Base-by-base conservation (phyloP, 2,797 vertebrate species). In the Lateolabrax maculatus region DNA sequence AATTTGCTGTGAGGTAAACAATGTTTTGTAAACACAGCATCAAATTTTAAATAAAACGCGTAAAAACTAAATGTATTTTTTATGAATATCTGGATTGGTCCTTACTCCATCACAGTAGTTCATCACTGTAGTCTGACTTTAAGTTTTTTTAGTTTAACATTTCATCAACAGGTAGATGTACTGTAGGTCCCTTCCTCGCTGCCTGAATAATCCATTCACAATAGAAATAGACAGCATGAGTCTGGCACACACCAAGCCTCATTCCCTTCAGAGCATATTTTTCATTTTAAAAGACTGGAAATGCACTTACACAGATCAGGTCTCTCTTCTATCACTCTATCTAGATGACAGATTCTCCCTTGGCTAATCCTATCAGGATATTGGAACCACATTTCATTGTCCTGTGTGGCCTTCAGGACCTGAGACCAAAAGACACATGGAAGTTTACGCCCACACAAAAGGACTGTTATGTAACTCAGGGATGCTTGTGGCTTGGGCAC, bases 381-480 rank as follows among this genome's bases (percentile, higher is more conserved):
- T 85, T 88, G 86, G 78, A 91, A 49, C 46, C 62, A 75, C 9
- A 31, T 81, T 84, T 87, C 49, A 71, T 64, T 63, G 79, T 82
- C 75, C 82, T 90, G 85, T 84, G 75, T 81, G 72, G 84, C 77
- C 29, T 0, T 68, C 39, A 16, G 49, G 64, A 75, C 75, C 18
- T 36, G 44, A 90, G 52, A 89, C 82, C 68, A 75, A 85, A 44
- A 87, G 64, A 82, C 84, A 87, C 79, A 79, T 77, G 77, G 85
- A 85, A 71, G 72, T 58, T 67, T 49, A 36, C 61, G 55, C 63
- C 81, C 57, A 56, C 79, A 69, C 79, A 75, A 80, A 84, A 81
- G 34, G 18, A 39, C 67, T 63, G 69, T 94, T 93, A 86, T 87
- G 88, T 91, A 91, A 92, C 80, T 53, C 66, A 63, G 64, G 70